These are phyloP conservation scores for Drosophila cognata DNA, from an alignment of 2,888 invertebrate species.

Conservation along the genomic window DNA sequence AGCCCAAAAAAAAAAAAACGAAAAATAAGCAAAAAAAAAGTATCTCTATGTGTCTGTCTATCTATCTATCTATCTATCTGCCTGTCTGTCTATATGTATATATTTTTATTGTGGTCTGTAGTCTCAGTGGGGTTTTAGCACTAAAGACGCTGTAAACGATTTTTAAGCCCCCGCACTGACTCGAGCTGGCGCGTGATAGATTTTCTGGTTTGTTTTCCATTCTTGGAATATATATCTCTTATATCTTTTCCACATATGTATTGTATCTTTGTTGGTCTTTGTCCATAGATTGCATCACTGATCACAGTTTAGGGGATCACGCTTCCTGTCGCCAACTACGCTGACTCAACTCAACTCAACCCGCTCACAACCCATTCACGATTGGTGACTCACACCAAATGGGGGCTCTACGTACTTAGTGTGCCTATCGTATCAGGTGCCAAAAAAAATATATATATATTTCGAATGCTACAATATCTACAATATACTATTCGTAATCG, in stretches of 20 bases:
- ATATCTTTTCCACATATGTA: not conserved
- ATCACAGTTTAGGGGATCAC: slow-evolving; percentile 54
- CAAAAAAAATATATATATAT: slow-evolving; percentile 32
- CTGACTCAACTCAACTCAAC: slow-evolving; percentile 41
- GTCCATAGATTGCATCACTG: slow-evolving; percentile 48
- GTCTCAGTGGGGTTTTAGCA: slow-evolving; percentile 52
- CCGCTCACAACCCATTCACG: not conserved
- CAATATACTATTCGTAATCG: slow-evolving; percentile 3
- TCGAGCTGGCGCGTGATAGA: slow-evolving; percentile 63
- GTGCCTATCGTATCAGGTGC: slow-evolving; percentile 40
- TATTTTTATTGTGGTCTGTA: slow-evolving; percentile 22
- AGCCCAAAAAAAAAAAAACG: slow-evolving; percentile 15
- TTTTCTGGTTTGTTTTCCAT: not conserved
- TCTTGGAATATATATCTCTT: not conserved
- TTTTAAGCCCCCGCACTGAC: slow-evolving; percentile 64
- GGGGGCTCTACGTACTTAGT: slow-evolving; percentile 17
- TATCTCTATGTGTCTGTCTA: slow-evolving; percentile 25
- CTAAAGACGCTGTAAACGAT: slow-evolving; percentile 78
- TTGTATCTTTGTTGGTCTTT: slow-evolving; percentile 12
- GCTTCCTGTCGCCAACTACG: slow-evolving; percentile 18
- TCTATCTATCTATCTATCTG: slow-evolving; percentile 17
- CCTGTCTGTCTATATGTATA: not conserved
- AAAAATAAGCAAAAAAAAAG: slow-evolving; percentile 25
- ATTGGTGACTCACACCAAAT: slow-evolving; percentile 34
- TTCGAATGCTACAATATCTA: slow-evolving; percentile 2